Percentiles rank a stretch among this genome's conserved stretches.
phyloP scores from a whole-genome alignment of 1,140 invertebrate species.

The Listronotus bonariensis region DNA sequence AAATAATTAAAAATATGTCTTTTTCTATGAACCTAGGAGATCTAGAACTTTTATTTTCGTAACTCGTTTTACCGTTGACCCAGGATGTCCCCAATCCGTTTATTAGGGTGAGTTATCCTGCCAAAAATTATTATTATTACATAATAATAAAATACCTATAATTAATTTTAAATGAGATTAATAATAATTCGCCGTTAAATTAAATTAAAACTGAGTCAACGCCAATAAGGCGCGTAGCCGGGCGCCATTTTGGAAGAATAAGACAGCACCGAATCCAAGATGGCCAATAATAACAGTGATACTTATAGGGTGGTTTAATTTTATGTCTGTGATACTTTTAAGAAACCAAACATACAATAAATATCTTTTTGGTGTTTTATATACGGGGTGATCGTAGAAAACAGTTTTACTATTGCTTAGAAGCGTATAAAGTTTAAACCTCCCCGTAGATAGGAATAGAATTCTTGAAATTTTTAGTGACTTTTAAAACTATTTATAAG shows the following conservation, averaged over 20 bases:
- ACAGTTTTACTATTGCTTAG: conserved; percentile 27
- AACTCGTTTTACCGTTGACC: not conserved
- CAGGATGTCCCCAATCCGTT: conserved; percentile 16
- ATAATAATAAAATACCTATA: conserved; percentile 49
- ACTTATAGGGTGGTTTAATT: too few species aligned
- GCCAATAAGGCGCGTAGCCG: conserved; percentile 22
- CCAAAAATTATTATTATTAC: conserved; percentile 53
- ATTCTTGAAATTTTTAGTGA: conserved; percentile 34
- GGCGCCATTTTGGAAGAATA: not conserved
- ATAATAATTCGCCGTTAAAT: conserved; percentile 32
- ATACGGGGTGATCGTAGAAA: conserved; percentile 1
- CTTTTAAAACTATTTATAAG: conserved; percentile 27
- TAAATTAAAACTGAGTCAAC: conserved; percentile 31
- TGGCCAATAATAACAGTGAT: not conserved
- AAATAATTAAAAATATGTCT: too few species aligned
- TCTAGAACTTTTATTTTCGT: too few species aligned
- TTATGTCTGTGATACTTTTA: too few species aligned
- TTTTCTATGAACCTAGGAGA: too few species aligned
- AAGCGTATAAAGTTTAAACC: conserved; percentile 28
- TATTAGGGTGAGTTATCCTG: conserved; percentile 55
- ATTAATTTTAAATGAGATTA: conserved; percentile 45
- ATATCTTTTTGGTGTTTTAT: not conserved
- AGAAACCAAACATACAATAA: too few species aligned
- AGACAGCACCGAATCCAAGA: not conserved
- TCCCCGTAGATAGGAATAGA: conserved; percentile 34